A percentile compares a stretch with the other conserved stretches of the same genome.
Evolutionary conservation across 2,797 vertebrate genomes (phyloP).

Genomic region (Cuculus canorus): DNA sequence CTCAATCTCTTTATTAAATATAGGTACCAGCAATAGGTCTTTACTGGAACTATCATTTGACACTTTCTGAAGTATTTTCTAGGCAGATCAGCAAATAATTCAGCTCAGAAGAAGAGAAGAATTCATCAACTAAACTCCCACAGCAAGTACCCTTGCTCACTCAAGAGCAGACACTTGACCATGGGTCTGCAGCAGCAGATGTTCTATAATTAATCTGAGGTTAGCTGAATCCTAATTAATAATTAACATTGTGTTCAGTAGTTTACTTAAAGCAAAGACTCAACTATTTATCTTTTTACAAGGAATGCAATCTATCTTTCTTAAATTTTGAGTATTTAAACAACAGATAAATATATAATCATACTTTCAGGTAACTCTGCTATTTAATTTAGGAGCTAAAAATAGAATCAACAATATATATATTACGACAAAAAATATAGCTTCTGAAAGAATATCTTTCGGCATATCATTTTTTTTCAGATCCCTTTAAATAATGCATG

Average conservation of each 20-base stretch:
- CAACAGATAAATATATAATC: neutral
- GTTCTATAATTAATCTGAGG: constrained; percentile 30
- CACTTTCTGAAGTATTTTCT: neutral
- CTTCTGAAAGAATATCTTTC: neutral
- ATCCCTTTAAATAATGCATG: neutral
- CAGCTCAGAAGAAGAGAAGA: neutral
- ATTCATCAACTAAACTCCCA: constrained; percentile 18
- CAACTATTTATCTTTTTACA: neutral
- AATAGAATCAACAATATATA: neutral
- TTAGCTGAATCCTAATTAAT: constrained; percentile 43
- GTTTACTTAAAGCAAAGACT: neutral
- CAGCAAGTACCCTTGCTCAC: neutral
- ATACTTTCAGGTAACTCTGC: neutral
- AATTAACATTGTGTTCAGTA: constrained; percentile 25
- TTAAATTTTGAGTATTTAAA: neutral
- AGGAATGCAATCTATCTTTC: neutral
- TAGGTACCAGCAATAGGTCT: neutral
- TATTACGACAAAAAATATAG: neutral
- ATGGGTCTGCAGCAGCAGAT: neutral
- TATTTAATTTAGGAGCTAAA: neutral
- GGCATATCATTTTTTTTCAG: neutral
- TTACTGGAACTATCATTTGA: neutral
- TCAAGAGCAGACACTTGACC: constrained; percentile 1
- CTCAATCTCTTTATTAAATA: constrained; percentile 3
- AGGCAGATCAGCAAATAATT: neutral